These are phyloP conservation scores for Coreius guichenoti DNA, from an alignment of 2,797 vertebrate genomes.

Conservation along the genomic window DNA sequence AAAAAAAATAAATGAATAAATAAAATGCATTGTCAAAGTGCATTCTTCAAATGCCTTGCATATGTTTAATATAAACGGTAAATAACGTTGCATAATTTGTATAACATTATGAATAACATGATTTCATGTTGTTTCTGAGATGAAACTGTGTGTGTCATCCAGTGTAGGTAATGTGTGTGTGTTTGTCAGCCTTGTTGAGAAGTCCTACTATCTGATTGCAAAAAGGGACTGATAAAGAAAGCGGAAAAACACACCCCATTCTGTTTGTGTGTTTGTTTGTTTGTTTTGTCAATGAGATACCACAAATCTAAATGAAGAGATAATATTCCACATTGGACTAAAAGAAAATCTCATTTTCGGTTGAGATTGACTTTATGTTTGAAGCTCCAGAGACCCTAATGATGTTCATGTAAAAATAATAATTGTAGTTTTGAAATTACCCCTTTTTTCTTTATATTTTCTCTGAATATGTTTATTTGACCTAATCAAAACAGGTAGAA, in stretches of 20 bases:
- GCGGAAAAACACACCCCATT: constrained; percentile 68
- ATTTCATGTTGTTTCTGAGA: constrained; percentile 56
- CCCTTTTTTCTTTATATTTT: not conserved
- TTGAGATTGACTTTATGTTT: no score
- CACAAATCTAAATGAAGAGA: constrained; percentile 20
- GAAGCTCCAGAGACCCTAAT: no score
- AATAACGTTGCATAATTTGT: not conserved
- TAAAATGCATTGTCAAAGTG: constrained; percentile 26
- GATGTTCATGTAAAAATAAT: no score
- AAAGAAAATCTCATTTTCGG: not conserved
- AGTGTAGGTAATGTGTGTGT: constrained; percentile 57
- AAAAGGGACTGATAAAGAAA: constrained; percentile 76
- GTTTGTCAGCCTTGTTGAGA: constrained; percentile 76
- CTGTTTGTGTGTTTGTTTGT: not conserved
- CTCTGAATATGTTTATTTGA: constrained; percentile 26
- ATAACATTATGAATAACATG: not conserved
- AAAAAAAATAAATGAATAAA: constrained; percentile 19
- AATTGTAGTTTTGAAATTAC: not conserved
- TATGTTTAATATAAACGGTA: not conserved
- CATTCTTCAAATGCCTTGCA: constrained; percentile 21
- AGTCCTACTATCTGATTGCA: constrained; percentile 79
- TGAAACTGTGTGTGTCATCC: constrained; percentile 60
- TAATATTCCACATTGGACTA: constrained; percentile 43
- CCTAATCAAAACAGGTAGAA: not conserved
- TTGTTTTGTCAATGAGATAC: constrained; percentile 25